Evolutionary conservation across 2,113 vertebrate species (phyloP).

Genomic region (Bubo blakistoni): DNA sequence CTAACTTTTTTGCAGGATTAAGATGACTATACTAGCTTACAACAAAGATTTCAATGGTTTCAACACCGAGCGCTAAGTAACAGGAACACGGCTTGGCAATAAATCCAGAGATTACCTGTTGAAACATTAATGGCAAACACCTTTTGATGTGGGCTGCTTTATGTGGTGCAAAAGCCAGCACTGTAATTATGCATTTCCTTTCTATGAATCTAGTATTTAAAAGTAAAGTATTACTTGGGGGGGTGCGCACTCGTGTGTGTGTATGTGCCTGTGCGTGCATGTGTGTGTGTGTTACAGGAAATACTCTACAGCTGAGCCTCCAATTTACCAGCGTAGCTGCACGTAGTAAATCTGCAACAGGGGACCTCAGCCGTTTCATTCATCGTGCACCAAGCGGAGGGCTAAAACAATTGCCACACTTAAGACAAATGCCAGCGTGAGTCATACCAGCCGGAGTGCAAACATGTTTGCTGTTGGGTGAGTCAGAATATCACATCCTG

Average conservation of each 20-base stretch:
- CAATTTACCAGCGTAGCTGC: constrained; percentile 2
- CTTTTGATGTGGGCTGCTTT: constrained; percentile 72
- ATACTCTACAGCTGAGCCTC: background rate
- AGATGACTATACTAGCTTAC: constrained; percentile 40
- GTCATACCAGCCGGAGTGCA: constrained; percentile 5
- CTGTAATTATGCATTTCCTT: constrained; percentile 61
- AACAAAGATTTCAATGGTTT: constrained; percentile 40
- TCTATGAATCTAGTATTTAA: constrained; percentile 43
- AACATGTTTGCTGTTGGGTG: constrained; percentile 55
- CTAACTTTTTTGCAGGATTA: constrained; percentile 48
- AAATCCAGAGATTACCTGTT: constrained; percentile 67
- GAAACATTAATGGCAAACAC: constrained; percentile 60
- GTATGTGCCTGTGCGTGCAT: too few species aligned
- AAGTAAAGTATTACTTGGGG: background rate
- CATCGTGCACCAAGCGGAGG: constrained; percentile 11
- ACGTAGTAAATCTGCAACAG: constrained; percentile 40
- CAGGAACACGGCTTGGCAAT: constrained; percentile 53
- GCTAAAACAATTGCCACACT: constrained; percentile 49
- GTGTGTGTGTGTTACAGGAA: background rate
- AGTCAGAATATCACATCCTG: constrained; percentile 57
- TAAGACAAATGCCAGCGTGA: constrained; percentile 50
- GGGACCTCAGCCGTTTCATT: constrained; percentile 35
- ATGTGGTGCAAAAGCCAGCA: constrained; percentile 50
- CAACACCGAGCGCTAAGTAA: background rate
- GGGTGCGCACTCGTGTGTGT: background rate